A percentile compares a stretch with the other conserved stretches of the same genome.
phyloP scores from a whole-genome alignment of 1,140 invertebrate genomes.

The Aricia agestis region DNA sequence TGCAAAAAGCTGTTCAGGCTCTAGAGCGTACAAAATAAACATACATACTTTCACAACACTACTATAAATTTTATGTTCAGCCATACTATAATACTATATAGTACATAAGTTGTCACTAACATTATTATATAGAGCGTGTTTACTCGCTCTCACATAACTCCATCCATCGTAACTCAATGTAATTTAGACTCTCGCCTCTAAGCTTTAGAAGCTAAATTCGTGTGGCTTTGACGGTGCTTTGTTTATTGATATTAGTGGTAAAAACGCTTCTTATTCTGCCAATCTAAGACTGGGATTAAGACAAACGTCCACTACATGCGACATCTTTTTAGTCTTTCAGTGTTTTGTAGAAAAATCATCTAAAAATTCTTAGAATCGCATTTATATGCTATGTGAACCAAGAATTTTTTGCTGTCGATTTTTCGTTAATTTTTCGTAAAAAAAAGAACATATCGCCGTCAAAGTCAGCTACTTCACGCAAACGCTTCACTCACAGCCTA shows the following conservation, averaged over 20 bases:
- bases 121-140: not conserved
- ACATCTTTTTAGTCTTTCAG: too few relatives aligned
- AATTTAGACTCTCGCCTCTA: not conserved
- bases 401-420: too few relatives aligned
- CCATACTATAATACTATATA: not conserved
- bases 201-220: slow-evolving; percentile 12
- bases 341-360: too few relatives aligned
- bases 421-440: not conserved
- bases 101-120: not conserved
- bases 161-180: slow-evolving; percentile 8
- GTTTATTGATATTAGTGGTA: not conserved
- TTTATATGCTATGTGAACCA: too few relatives aligned
- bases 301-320: too few relatives aligned
- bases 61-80: too few relatives aligned
- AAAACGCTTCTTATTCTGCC: too few relatives aligned
- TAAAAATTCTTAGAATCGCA: too few relatives aligned
- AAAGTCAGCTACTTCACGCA: slow-evolving; percentile 19
- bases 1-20: too few relatives aligned
- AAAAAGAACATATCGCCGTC: not conserved
- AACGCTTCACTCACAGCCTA: slow-evolving; percentile 33
- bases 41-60: too few relatives aligned
- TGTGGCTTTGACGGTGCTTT: slow-evolving; percentile 1
- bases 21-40: too few relatives aligned
- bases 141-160: slow-evolving; percentile 12
- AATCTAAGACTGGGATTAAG: too few relatives aligned